Evolutionary conservation across 1,140 invertebrate species (phyloP).

Genomic region (Oedothorax gibbosus): DNA sequence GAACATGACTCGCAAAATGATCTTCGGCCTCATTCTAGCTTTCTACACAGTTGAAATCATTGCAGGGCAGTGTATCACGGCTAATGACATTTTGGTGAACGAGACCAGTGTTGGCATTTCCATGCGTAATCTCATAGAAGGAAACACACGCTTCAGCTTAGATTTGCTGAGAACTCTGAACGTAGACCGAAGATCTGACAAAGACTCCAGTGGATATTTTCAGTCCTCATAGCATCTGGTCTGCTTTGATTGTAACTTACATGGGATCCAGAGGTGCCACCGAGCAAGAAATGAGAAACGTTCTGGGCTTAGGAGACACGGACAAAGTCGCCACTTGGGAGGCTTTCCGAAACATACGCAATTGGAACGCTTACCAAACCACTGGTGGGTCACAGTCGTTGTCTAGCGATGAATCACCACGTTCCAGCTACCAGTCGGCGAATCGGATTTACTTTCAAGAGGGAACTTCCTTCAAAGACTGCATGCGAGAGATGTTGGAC

Average conservation of each 20-base stretch:
- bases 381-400: conserved; percentile 64
- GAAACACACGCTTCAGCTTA: conserved; percentile 44
- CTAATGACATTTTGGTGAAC: conserved; percentile 42
- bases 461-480: conserved; percentile 49
- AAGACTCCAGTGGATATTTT: conserved; percentile 58
- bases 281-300: conserved; percentile 62
- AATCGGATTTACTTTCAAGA: conserved; percentile 63
- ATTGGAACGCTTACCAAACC: conserved; percentile 57
- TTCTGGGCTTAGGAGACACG: conserved; percentile 60
- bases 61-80: conserved; percentile 27
- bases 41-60: neutral
- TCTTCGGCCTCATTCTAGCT: neutral
- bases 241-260: conserved; percentile 62
- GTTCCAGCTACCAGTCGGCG: conserved; percentile 25
- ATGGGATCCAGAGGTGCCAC: conserved; percentile 67
- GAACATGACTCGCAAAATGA: neutral
- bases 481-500: conserved; percentile 64
- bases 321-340: conserved; percentile 53
- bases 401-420: conserved; percentile 62
- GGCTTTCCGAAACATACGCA: conserved; percentile 58
- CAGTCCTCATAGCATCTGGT: conserved; percentile 64
- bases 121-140: conserved; percentile 38
- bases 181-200: conserved; percentile 9
- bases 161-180: conserved; percentile 42
- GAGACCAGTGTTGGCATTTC: conserved; percentile 40